Conservation (phyloP, 2,113 vertebrate genomes). For the Ceyx cyanopectus region DNA sequence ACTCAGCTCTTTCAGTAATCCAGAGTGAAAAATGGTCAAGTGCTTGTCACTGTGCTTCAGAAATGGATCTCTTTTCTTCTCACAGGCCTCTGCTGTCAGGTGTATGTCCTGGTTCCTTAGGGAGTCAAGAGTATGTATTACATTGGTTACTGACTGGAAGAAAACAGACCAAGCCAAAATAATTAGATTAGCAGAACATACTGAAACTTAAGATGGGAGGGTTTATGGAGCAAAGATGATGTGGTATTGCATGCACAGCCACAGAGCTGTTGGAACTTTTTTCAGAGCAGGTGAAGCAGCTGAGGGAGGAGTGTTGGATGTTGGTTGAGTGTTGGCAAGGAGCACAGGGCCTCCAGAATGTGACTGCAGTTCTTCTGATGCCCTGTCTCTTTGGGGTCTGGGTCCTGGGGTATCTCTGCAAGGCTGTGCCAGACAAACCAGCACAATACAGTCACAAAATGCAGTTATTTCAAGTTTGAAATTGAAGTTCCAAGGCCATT, state of each 20-base stretch:
- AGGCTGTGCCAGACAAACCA: neutral
- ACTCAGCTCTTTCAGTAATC: neutral
- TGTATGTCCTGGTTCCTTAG: neutral
- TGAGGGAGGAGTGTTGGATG: neutral
- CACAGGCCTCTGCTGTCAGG: neutral
- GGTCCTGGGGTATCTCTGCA: neutral
- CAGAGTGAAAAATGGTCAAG: neutral
- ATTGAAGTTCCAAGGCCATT: neutral
- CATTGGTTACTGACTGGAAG: neutral
- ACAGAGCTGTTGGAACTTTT: neutral
- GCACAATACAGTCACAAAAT: neutral
- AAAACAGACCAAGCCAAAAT: neutral
- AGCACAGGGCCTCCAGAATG: neutral
- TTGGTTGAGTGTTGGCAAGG: neutral
- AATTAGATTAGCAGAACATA: neutral
- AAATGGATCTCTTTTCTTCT: neutral
- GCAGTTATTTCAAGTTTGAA: neutral
- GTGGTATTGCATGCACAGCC: neutral
- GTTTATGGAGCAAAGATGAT: neutral
- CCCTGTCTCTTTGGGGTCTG: neutral
- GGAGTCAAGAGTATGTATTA: neutral
- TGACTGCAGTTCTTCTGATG: neutral
- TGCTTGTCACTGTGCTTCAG: neutral
- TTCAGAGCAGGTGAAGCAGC: neutral
- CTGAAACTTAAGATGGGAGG: neutral